Percentiles rank a stretch among this genome's conserved stretches.
Evolutionary conservation across 2,113 vertebrate species (phyloP).

Genomic region (Hippopotamus amphibius): DNA sequence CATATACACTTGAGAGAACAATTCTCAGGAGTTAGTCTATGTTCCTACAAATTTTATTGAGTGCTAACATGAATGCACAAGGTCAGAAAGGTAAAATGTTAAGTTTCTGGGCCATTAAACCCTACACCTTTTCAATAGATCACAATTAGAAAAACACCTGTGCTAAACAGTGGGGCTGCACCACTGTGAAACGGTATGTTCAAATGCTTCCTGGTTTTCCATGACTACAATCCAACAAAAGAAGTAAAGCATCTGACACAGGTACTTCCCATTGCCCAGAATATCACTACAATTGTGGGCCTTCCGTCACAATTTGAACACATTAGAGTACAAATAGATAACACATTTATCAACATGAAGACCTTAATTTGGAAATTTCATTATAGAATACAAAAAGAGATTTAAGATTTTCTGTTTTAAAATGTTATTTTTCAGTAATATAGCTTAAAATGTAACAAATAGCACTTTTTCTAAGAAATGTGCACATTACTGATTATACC

Average conservation of each 20-base stretch:
- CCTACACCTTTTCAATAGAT: neutral
- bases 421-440: neutral
- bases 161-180: neutral
- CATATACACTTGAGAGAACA: neutral
- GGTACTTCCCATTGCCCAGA: neutral
- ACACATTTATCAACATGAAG: neutral
- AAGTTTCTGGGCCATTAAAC: conserved; percentile 45
- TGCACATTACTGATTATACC: neutral
- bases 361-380: neutral
- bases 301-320: neutral
- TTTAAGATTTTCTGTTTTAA: neutral
- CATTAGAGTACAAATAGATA: neutral
- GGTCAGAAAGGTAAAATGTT: neutral
- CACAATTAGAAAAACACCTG: conserved; percentile 49
- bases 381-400: neutral
- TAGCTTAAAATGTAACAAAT: conserved; percentile 5
- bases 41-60: conserved; percentile 26
- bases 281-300: neutral
- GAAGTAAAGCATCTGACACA: neutral
- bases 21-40: neutral
- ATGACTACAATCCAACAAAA: neutral
- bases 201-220: neutral
- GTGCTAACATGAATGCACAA: neutral
- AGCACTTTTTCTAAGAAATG: neutral
- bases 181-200: neutral